Percentiles rank a stretch among this genome's conserved stretches.
Evolutionary conservation across 2,888 invertebrate genomes (phyloP).

Genomic region (Agapostemon virescens): DNA sequence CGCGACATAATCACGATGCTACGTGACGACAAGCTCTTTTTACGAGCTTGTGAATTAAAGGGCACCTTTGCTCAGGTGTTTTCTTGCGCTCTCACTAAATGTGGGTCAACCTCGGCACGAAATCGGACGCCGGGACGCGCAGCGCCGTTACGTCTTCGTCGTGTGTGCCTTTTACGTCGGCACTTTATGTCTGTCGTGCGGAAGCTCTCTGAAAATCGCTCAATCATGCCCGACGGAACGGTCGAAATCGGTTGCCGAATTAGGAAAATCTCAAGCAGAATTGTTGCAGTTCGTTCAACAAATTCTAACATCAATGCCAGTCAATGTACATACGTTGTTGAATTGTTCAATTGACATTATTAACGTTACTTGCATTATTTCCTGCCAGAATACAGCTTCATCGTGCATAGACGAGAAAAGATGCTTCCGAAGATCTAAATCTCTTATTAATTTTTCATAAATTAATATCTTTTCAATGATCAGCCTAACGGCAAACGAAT

Average conservation of each 20-base stretch:
- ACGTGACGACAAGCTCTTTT: slow-evolving; percentile 2
- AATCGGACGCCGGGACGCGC: neutral
- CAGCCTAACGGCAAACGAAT: too few species aligned
- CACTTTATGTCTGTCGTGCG: slow-evolving; percentile 3
- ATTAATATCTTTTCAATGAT: too few species aligned
- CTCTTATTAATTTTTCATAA: too few species aligned
- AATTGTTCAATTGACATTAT: neutral
- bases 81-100: neutral
- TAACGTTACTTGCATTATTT: neutral
- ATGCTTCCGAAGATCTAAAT: too few species aligned
- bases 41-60: slow-evolving; percentile 42
- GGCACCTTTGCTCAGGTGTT: slow-evolving; percentile 48
- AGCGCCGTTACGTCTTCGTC: slow-evolving; percentile 6
- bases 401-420: too few species aligned
- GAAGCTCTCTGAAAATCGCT: neutral
- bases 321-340: too few species aligned
- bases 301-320: neutral
- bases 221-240: neutral
- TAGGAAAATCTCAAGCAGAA: neutral
- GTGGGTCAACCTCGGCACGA: slow-evolving; percentile 13
- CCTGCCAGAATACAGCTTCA: too few species aligned
- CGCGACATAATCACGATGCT: slow-evolving; percentile 4
- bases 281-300: neutral
- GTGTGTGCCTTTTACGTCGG: slow-evolving; percentile 26
- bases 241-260: neutral